Evolutionary conservation across 2,888 invertebrate species (phyloP).

Genomic region (Phortica okadai): DNA sequence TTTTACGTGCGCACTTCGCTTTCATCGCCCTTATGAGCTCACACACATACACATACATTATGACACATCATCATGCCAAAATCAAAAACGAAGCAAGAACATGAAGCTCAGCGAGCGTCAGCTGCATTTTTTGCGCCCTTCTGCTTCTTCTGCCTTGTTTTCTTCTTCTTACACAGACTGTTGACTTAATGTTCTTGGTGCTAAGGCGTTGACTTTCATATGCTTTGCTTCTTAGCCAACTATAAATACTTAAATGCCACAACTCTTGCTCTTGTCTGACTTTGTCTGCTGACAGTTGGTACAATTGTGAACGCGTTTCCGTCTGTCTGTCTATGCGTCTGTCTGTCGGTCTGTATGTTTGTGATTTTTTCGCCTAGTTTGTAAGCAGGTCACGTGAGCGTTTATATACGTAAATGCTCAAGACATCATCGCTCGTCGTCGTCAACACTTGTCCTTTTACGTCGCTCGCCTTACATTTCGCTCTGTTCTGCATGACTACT

Average conservation of each 20-base stretch:
- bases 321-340: not conserved
- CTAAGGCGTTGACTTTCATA: no score
- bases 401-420: slow-evolving; percentile 42
- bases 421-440: not conserved
- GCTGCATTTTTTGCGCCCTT: slow-evolving; percentile 10
- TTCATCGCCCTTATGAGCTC: no score
- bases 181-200: not conserved
- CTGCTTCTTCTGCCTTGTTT: not conserved
- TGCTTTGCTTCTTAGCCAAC: slow-evolving; percentile 17
- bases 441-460: not conserved
- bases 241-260: not conserved
- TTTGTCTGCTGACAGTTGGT: not conserved
- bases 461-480: slow-evolving; percentile 14
- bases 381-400: slow-evolving; percentile 67
- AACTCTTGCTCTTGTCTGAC: slow-evolving; percentile 42
- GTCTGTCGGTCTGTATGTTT: not conserved
- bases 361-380: slow-evolving; percentile 44
- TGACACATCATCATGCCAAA: not conserved
- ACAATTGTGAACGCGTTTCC: not conserved
- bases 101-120: slow-evolving; percentile 42
- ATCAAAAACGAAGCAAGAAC: slow-evolving; percentile 40
- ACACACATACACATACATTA: no score
- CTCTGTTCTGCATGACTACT: not conserved
- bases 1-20: not conserved
- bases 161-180: slow-evolving; percentile 6